Evolutionary conservation across 2,113 vertebrate species (phyloP).

Genomic region (Hypocryptadius cinnamomeus): DNA sequence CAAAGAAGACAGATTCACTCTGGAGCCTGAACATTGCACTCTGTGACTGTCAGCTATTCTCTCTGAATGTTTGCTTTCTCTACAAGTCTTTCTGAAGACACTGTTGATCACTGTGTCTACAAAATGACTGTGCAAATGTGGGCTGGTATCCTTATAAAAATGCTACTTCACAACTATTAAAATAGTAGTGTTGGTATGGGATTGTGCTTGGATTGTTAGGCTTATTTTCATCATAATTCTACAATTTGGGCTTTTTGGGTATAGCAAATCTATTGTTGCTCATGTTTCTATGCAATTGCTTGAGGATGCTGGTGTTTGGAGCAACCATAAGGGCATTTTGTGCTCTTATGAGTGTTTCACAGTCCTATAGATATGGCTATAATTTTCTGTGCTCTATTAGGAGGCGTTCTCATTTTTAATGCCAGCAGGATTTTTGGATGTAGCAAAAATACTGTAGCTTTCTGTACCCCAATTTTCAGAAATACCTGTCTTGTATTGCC

Average conservation of each 20-base stretch:
- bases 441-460: background rate
- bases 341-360: background rate
- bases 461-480: background rate
- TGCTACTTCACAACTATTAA: background rate
- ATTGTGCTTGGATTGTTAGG: background rate
- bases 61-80: background rate
- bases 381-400: background rate
- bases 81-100: background rate
- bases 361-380: background rate
- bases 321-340: background rate
- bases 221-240: background rate
- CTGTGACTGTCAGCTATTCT: background rate
- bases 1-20: background rate
- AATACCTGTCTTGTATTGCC: background rate
- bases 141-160: background rate
- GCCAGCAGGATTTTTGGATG: background rate
- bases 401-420: background rate
- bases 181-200: background rate
- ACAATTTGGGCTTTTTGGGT: background rate
- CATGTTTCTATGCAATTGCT: background rate
- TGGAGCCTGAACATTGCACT: background rate
- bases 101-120: background rate
- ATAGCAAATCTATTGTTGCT: background rate
- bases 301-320: background rate
- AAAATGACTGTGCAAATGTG: background rate